Base-by-base conservation (phyloP, 2,888 invertebrate species). In the Oligia latruncula region DNA sequence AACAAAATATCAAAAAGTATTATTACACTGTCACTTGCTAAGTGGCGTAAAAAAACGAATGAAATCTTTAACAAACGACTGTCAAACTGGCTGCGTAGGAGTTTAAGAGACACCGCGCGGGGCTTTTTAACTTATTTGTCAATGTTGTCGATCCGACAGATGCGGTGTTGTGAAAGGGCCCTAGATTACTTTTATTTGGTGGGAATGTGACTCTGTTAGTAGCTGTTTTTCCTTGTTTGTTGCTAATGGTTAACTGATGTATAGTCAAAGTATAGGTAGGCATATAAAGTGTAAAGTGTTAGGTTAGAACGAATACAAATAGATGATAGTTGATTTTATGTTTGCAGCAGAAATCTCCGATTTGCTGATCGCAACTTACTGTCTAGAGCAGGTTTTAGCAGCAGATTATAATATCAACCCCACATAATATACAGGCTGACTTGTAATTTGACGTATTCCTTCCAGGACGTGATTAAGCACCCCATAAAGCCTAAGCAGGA, bases 101-200 rank as follows among this genome's bases (percentile, higher is more conserved):
- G 90, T 85, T 84, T 78, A 76, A 86, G 88, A 86, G 86, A 81
- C 75, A 79, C 89, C 90, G 90, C 85, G 74, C 83, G 79, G 77
- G 58, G 67, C 82, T 85, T 87, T 88, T 89, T 88, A 86, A 85
- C 84, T 89, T 90, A 90, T 90, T 90, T 90, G 89, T 90, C 89
- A 88, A 81, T 79, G 84, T 79, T 86, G 86, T 88, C 83, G 83
- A 81, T 85, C 81, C 79, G 77, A 82, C 80, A 83, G 68, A 82
- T 67, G 76, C 86, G 86, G 83, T 83, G 74, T 83, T 86, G 84
- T 85, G 81, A 86, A 83, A 86, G 85, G 73, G 77, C 46, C 75
- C 43, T 67, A 71, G 5, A 17, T 71, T n/a, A 43, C 17, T 78
- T 82, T 82, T 78, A 82, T 85, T 75, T 86, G 17, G 58, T 70